Percentiles rank a stretch among this genome's conserved stretches.
Conservation (phyloP, 2,797 vertebrate genomes). For the Sarcoramphus papa region DNA sequence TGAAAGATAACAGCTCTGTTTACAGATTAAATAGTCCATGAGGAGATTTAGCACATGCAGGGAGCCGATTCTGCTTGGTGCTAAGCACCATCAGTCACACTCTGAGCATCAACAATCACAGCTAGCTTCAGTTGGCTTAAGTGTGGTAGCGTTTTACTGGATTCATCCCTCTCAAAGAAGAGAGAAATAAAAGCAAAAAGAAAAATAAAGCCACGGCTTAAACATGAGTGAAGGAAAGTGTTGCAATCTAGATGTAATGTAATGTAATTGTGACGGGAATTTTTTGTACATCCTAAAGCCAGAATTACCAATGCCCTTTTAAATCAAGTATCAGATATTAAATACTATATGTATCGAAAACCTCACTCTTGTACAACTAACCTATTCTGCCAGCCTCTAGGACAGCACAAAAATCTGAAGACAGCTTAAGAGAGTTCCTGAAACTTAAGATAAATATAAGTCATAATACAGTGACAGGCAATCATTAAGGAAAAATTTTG, state of each 20-base stretch:
- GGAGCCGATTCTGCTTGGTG: not conserved
- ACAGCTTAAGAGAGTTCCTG: not conserved
- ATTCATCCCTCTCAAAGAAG: not conserved
- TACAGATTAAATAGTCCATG: slow-evolving; percentile 13
- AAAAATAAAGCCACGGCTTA: not conserved
- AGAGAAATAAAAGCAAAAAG: not conserved
- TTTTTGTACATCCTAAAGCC: not conserved
- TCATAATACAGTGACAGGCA: not conserved
- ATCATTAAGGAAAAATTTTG: not conserved
- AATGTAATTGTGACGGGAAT: not conserved
- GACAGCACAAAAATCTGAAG: not conserved
- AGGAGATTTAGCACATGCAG: slow-evolving; percentile 14
- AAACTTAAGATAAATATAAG: not conserved
- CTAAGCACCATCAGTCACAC: not conserved
- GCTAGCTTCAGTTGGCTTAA: not conserved
- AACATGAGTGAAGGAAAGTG: not conserved
- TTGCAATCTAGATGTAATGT: not conserved
- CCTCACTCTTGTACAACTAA: not conserved
- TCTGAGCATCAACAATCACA: not conserved
- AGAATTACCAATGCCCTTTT: not conserved
- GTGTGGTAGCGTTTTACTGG: not conserved
- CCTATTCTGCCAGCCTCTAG: not conserved
- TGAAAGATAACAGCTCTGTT: slow-evolving; percentile 34
- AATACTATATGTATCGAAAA: not conserved
- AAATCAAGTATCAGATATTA: not conserved